These are phyloP conservation scores for Odontesthes bonariensis DNA, from an alignment of 2,113 vertebrate species.

Conservation along the genomic window DNA sequence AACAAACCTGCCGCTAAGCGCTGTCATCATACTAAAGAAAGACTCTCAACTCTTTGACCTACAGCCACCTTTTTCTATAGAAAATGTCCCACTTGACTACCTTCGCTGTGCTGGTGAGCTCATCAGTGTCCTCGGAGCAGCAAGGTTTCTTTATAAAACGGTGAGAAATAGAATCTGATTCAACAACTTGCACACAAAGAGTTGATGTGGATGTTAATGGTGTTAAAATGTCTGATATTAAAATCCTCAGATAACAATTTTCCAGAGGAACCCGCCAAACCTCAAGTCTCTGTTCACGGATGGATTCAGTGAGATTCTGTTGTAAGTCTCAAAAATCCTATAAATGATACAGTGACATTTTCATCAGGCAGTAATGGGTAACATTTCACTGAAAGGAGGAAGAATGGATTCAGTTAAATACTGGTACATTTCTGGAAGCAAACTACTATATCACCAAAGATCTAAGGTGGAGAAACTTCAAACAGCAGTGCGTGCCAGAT, in stretches of 20 bases:
- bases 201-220: background rate
- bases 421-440: too few species aligned
- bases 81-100: conserved; percentile 73
- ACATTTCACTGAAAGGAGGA: too few species aligned
- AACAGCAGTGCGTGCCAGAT: too few species aligned
- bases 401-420: too few species aligned
- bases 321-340: conserved; percentile 76
- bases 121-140: conserved; percentile 84
- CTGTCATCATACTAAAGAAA: background rate
- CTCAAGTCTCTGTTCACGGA: conserved; percentile 84
- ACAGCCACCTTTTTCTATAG: conserved; percentile 84
- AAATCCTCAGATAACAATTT: conserved; percentile 79
- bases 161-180: conserved; percentile 74
- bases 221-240: background rate
- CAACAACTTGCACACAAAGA: background rate
- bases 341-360: too few species aligned
- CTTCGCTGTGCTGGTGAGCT: conserved; percentile 84
- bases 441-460: too few species aligned
- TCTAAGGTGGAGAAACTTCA: too few species aligned
- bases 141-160: conserved; percentile 88
- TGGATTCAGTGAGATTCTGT: conserved; percentile 87
- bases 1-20: background rate
- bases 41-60: conserved; percentile 22
- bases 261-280: conserved; percentile 82
- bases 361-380: too few species aligned